Percentiles rank a stretch among this genome's conserved stretches.
phyloP scores from a whole-genome alignment of 2,888 invertebrate genomes.

The Drosophila sordidapex region DNA sequence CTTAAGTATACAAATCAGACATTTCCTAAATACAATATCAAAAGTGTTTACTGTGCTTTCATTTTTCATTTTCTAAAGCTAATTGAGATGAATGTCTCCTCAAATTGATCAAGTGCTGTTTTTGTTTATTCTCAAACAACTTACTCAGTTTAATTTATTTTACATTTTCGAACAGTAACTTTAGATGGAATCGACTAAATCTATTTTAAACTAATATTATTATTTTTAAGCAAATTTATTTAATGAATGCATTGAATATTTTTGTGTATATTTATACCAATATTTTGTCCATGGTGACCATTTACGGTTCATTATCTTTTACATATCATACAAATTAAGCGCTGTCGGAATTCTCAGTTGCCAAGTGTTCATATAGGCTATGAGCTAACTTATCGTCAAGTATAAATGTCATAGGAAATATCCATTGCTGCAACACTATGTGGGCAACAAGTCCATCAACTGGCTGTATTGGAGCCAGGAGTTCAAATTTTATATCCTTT shows the following conservation, averaged over 20 bases:
- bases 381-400: not conserved
- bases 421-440: not conserved
- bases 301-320: not conserved
- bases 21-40: not conserved
- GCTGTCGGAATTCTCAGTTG: not conserved
- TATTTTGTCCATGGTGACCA: accelerated
- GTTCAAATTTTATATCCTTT: constrained; percentile 27
- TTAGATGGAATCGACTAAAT: not conserved
- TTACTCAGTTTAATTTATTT: not conserved
- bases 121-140: not conserved
- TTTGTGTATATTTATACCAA: not conserved
- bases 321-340: not conserved
- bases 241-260: not conserved
- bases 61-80: not conserved
- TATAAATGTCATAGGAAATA: not conserved
- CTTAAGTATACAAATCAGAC: not conserved
- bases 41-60: not conserved
- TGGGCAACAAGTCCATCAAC: constrained; percentile 45
- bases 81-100: not conserved
- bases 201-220: not conserved
- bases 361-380: not conserved
- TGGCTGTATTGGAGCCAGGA: constrained; percentile 12
- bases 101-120: not conserved
- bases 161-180: not conserved
- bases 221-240: not conserved